Base-by-base conservation (phyloP, 2,888 invertebrate genomes). In the Aphodius sticticus region DNA sequence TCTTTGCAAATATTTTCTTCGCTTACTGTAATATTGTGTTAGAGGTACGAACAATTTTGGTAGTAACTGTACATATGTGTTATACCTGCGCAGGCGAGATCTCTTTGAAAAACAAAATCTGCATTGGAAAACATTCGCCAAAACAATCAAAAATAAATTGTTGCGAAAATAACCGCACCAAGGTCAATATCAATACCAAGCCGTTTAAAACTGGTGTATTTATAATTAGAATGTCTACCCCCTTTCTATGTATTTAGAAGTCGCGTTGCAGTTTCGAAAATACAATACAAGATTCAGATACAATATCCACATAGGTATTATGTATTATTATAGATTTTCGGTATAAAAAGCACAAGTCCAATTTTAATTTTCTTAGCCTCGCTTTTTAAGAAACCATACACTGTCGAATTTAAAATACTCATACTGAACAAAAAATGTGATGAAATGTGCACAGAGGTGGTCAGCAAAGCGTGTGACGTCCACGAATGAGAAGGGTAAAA, bases 401-500 rank as follows among this genome's bases (percentile, higher is more conserved):
- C 26, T 26, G 26, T 26, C 26, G 26, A 26, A 26, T 26, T 26
- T 26, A 26, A 26, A 26, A 26, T 26, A 26, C 26, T 26, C 26
- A 26, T 26, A 26, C 26, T 26, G 26, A 26, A 26, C 26, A 26
- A 26, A 26, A 26, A 71, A 79, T 16, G 76, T 53, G 79, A 71
- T 76, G 79, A 79, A 76, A 70, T 79, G 72, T 79, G 69, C 69
- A 74, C 70, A 79, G 76, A 79, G 70, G 71, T 76, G 76, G 76
- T 79, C 79, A 79, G 77, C 69, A 79, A 69, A 79, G 74, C 77
- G 69, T 76, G 77, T 76, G 77, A 79, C 26, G 71, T 76, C 70
- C 74, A 72, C 37, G 16, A 70, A 74, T 79, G 77, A 79, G 75
- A 79, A 79, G 79, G 79, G 79, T 79, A 79, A 79, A 79, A 79